phyloP scores from a whole-genome alignment of 2,797 vertebrate genomes.

The Florisuga fusca region DNA sequence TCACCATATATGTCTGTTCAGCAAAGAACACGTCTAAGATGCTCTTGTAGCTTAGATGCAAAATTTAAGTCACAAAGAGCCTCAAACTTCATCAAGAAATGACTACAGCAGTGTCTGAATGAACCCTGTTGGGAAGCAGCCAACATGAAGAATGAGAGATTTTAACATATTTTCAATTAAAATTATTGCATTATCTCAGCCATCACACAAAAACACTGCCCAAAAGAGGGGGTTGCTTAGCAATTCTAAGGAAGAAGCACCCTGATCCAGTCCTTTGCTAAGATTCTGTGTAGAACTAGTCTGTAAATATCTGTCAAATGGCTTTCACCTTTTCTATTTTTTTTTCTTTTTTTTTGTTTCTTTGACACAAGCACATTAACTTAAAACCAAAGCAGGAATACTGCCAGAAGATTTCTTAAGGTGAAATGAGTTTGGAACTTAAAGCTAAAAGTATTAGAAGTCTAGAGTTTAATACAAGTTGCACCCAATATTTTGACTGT shows the following conservation, averaged over 20 bases:
- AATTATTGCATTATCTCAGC: neutral
- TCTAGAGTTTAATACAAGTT: neutral
- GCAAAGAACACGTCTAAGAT: neutral
- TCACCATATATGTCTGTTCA: neutral
- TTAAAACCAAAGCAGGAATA: conserved; percentile 15
- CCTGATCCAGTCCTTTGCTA: neutral
- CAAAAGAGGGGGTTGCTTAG: neutral
- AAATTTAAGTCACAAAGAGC: neutral
- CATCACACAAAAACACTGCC: neutral
- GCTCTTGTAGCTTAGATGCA: neutral
- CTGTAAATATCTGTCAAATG: neutral
- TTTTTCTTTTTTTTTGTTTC: neutral
- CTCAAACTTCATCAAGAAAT: neutral
- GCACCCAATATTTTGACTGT: neutral
- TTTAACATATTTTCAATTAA: neutral
- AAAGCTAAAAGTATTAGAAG: neutral
- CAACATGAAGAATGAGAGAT: neutral
- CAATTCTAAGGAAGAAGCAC: neutral
- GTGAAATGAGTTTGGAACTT: conserved; percentile 10
- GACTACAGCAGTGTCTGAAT: neutral
- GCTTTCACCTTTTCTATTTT: neutral
- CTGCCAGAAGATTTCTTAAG: conserved; percentile 33
- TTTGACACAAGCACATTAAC: conserved; percentile 14
- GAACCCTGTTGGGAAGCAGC: neutral
- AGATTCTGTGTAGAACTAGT: neutral